Conservation (phyloP, 2,888 invertebrate species). For the Aproaerema taeniolella region DNA sequence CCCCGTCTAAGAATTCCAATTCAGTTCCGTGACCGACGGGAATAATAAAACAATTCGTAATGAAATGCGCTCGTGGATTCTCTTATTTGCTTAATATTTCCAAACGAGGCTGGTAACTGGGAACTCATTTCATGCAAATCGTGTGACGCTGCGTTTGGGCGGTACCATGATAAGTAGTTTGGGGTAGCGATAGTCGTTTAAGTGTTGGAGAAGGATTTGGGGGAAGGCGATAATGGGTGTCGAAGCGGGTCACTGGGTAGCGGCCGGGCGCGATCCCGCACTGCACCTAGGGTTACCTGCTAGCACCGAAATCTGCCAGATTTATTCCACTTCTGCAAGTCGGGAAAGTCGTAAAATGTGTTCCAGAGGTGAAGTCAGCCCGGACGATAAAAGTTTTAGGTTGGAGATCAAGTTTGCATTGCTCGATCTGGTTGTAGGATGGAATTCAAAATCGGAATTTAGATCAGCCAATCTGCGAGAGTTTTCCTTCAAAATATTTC, state of each 20-base stretch:
- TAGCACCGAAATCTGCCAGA: not conserved
- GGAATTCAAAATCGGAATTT: too few relatives aligned
- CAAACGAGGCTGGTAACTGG: conserved; percentile 22
- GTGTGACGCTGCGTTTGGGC: conserved; percentile 31
- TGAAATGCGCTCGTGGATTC: conserved; percentile 32
- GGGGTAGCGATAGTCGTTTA: conserved; percentile 30
- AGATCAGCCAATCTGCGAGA: too few relatives aligned
- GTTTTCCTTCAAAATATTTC: too few relatives aligned
- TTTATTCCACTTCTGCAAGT: too few relatives aligned
- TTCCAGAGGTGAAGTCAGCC: too few relatives aligned
- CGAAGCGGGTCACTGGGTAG: conserved; percentile 28
- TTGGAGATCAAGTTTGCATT: too few relatives aligned
- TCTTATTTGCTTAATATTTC: conserved; percentile 36
- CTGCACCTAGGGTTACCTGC: not conserved
- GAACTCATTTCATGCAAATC: conserved; percentile 57
- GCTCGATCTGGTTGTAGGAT: too few relatives aligned
- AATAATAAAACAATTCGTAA: conserved; percentile 39
- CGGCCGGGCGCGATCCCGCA: conserved; percentile 12
- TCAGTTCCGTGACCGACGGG: conserved; percentile 27
- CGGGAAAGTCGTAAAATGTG: too few relatives aligned
- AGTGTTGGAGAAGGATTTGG: conserved; percentile 40
- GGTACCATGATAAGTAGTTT: conserved; percentile 29
- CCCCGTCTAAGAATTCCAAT: conserved; percentile 30
- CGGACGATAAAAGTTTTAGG: too few relatives aligned
- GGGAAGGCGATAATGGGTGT: conserved; percentile 40